Evolutionary conservation across 2,888 invertebrate genomes (phyloP).

Genomic region (Lobophora halterata): DNA sequence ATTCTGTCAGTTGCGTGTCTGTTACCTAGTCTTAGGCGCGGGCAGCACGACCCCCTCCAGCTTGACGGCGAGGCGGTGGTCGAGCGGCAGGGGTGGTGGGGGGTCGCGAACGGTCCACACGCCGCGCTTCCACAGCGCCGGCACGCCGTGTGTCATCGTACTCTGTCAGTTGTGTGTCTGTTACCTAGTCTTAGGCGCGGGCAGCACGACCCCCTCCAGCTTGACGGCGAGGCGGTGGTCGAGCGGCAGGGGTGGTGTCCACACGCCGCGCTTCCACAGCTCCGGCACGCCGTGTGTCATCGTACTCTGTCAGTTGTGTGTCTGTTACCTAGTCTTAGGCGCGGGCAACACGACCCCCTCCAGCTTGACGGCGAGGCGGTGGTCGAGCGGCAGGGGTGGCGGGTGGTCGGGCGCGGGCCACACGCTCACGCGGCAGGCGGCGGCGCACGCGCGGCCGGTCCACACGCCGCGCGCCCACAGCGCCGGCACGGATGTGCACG

Average conservation of each 20-base stretch:
- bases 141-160: no score
- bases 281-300: no score
- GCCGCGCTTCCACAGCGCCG: conserved; percentile 89
- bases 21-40: conserved; percentile 43
- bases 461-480: conserved; percentile 90
- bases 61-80: conserved; percentile 93
- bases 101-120: conserved; percentile 84
- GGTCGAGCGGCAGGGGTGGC: conserved; percentile 90
- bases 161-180: no score
- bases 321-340: conserved; percentile 41
- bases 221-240: conserved; percentile 94
- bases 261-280: conserved; percentile 90
- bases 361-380: conserved; percentile 94
- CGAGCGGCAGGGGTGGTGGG: conserved; percentile 90
- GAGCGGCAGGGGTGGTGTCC: conserved; percentile 88
- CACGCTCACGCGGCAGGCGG: conserved; percentile 68
- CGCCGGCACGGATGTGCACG: conserved; percentile 84
- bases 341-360: conserved; percentile 91
- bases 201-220: conserved; percentile 94
- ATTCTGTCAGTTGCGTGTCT: no score
- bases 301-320: no score
- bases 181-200: conserved; percentile 43
- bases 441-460: conserved; percentile 89
- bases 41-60: conserved; percentile 95
- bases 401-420: conserved; percentile 86